These are phyloP conservation scores for Rissa tridactyla DNA, from an alignment of 2,113 vertebrate genomes.

Conservation along the genomic window DNA sequence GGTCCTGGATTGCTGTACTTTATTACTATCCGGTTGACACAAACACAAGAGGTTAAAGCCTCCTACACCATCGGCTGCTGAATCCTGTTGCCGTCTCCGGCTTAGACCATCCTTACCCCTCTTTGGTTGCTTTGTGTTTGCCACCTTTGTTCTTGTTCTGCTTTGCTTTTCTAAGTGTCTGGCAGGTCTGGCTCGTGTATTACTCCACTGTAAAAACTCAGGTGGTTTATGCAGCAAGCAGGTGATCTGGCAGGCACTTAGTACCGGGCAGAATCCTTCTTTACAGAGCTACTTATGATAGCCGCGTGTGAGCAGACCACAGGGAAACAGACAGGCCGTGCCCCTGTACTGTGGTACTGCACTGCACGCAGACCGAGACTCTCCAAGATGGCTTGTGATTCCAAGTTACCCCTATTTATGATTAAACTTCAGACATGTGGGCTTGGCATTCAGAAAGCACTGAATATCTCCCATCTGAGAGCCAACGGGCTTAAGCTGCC, in stretches of 20 bases:
- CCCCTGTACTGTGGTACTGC: too few relatives aligned
- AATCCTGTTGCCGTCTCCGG: not conserved
- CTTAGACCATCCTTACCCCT: not conserved
- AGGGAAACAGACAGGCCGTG: not conserved
- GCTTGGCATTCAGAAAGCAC: not conserved
- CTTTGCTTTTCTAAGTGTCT: not conserved
- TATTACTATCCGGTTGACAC: not conserved
- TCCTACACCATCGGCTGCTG: not conserved
- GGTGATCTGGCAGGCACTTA: not conserved
- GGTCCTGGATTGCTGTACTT: not conserved
- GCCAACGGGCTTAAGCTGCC: not conserved
- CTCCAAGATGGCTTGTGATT: not conserved
- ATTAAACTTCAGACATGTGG: not conserved
- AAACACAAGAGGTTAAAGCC: not conserved
- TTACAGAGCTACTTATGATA: fast-evolving
- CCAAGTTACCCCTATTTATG: not conserved
- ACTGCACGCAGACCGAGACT: not conserved
- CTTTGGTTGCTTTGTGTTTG: not conserved
- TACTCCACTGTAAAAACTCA: not conserved
- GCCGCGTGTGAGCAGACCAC: not conserved
- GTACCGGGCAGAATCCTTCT: not conserved
- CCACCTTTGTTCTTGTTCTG: not conserved
- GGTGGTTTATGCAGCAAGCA: not conserved
- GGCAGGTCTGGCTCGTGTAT: not conserved
- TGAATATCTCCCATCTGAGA: not conserved